Evolutionary conservation across 2,888 invertebrate genomes (phyloP).

Genomic region (Cyclophora albipunctata): DNA sequence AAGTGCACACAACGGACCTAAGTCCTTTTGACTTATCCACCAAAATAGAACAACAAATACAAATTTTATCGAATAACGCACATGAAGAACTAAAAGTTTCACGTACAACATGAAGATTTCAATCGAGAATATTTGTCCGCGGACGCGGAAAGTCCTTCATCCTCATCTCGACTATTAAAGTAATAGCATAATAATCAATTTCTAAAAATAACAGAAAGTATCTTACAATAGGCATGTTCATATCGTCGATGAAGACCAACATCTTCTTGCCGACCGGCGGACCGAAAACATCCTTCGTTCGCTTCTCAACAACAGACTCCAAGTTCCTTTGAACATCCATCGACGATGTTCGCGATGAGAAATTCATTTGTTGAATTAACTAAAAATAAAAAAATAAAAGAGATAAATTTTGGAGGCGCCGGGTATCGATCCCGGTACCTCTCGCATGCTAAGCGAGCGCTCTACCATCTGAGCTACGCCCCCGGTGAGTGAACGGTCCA

Average conservation of each 20-base stretch:
- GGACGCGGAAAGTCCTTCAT: too few relatives aligned
- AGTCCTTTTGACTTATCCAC: too few relatives aligned
- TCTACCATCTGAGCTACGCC: constrained; percentile 77
- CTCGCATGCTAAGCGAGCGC: constrained; percentile 76
- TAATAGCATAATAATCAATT: too few relatives aligned
- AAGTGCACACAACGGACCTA: too few relatives aligned
- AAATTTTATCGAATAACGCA: too few relatives aligned
- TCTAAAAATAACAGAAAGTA: neutral
- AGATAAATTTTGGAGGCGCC: constrained; percentile 59
- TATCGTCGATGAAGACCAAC: constrained; percentile 93
- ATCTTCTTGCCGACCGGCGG: constrained; percentile 93
- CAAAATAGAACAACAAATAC: too few relatives aligned
- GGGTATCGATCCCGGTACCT: constrained; percentile 76
- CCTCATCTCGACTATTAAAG: too few relatives aligned
- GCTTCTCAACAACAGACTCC: constrained; percentile 91
- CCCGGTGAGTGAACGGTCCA: constrained; percentile 26
- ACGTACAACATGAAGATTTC: too few relatives aligned
- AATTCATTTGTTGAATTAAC: constrained; percentile 89
- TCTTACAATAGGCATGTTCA: constrained; percentile 89
- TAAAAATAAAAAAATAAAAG: constrained; percentile 35
- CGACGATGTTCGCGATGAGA: constrained; percentile 93
- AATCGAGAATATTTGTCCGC: too few relatives aligned
- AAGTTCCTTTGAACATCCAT: constrained; percentile 91
- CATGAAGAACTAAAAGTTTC: too few relatives aligned
- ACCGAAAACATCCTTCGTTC: constrained; percentile 92